These are phyloP conservation scores for Chloroceryle inda DNA, from an alignment of 2,797 vertebrate genomes.

Conservation along the genomic window DNA sequence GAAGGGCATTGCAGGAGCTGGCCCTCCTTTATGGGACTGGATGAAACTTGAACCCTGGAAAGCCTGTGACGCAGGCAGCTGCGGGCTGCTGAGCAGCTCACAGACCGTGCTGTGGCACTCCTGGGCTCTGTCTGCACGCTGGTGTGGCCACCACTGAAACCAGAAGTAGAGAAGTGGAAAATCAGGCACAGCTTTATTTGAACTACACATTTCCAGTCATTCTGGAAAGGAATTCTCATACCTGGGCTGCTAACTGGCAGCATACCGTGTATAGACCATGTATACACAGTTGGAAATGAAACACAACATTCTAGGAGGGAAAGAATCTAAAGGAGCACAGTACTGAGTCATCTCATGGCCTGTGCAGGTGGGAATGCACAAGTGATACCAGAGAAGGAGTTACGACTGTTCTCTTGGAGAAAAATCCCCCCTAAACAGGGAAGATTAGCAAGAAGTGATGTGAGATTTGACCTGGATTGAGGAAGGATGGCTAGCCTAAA, in stretches of 20 bases:
- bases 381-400: neutral
- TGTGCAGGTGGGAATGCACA: neutral
- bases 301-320: neutral
- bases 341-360: accelerated
- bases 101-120: neutral
- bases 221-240: conserved; percentile 6
- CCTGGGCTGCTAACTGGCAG: neutral
- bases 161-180: neutral
- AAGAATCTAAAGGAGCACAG: neutral
- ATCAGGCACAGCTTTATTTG: neutral
- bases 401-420: neutral
- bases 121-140: neutral
- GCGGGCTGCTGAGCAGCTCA: neutral
- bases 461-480: neutral
- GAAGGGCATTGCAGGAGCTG: neutral
- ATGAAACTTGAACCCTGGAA: neutral
- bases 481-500: neutral
- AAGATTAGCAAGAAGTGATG: neutral
- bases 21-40: neutral
- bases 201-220: neutral
- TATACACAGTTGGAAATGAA: neutral
- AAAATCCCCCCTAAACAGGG: neutral
- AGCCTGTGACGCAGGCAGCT: neutral
- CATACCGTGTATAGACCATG: neutral
- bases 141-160: neutral